These are phyloP conservation scores for Aplysina aerophoba DNA, from an alignment of 37 sponge, comb jelly and placozoan genomes.

Conservation along the genomic window DNA sequence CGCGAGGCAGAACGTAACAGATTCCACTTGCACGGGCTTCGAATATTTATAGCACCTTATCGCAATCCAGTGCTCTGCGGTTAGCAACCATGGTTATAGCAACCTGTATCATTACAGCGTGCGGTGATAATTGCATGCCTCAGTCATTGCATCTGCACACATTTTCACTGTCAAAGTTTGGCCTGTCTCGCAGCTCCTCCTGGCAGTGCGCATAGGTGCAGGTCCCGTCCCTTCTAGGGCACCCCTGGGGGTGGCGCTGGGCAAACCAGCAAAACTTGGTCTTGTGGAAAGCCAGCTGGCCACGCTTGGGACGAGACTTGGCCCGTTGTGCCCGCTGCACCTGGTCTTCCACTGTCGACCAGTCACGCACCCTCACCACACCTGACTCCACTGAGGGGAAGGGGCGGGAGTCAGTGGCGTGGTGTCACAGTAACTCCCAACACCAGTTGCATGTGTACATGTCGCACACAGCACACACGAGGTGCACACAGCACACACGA, in stretches of 20 bases:
- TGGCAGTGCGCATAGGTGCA: slow-evolving; percentile 88
- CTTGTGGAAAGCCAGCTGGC: slow-evolving; percentile 43
- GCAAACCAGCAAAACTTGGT: slow-evolving; percentile 91
- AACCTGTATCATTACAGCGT: too few relatives aligned
- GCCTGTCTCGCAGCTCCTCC: slow-evolving; percentile 64
- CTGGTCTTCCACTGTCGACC: slow-evolving; percentile 46
- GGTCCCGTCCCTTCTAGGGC: slow-evolving; percentile 51
- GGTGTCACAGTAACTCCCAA: not conserved
- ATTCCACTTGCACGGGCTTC: too few relatives aligned
- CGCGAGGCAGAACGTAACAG: too few relatives aligned
- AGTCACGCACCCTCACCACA: slow-evolving; percentile 74
- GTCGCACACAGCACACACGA: not conserved
- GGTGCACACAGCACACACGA: too few relatives aligned
- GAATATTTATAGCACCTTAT: too few relatives aligned
- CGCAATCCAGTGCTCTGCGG: too few relatives aligned
- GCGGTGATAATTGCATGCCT: too few relatives aligned
- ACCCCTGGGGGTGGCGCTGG: slow-evolving; percentile 86
- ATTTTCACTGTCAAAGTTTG: slow-evolving; percentile 49
- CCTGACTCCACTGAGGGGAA: slow-evolving; percentile 57
- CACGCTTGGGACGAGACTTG: not conserved
- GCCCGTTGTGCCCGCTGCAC: not conserved
- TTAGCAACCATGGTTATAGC: too few relatives aligned
- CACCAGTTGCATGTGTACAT: too few relatives aligned
- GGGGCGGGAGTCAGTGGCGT: too few relatives aligned
- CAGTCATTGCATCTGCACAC: not conserved